Evolutionary conservation across 2,888 invertebrate species (phyloP).

Genomic region (Tinea semifulvella): DNA sequence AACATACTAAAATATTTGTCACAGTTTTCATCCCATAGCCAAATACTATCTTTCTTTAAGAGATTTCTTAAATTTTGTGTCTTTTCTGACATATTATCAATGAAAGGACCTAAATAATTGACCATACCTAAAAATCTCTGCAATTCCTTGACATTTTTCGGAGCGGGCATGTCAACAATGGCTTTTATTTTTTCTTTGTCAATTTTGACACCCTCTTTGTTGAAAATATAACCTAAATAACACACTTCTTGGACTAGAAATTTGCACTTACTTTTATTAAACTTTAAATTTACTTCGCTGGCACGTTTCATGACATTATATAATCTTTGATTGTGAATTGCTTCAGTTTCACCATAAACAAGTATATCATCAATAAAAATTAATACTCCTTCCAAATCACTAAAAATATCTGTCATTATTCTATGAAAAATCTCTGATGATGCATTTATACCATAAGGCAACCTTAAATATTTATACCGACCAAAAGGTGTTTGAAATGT

Average conservation of each 20-base stretch:
- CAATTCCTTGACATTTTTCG: constrained; percentile 18
- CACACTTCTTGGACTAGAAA: constrained; percentile 17
- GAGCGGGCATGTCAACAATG: constrained; percentile 19
- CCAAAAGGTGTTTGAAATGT: constrained; percentile 23
- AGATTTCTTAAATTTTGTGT: constrained; percentile 17
- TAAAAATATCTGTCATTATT: constrained; percentile 20
- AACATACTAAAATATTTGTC: constrained; percentile 19
- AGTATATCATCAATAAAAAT: constrained; percentile 21
- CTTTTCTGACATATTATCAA: constrained; percentile 18
- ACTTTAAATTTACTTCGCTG: constrained; percentile 18
- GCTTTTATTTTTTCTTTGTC: constrained; percentile 19
- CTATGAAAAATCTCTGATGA: constrained; percentile 21
- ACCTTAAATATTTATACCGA: constrained; percentile 18
- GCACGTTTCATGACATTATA: constrained; percentile 14
- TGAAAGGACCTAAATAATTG: constrained; percentile 20
- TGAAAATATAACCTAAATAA: constrained; percentile 21
- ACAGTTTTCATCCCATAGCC: constrained; percentile 24
- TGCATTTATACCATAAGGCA: constrained; percentile 21
- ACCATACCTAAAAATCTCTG: constrained; percentile 23
- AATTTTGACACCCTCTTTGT: constrained; percentile 16
- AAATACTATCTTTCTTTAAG: constrained; percentile 23
- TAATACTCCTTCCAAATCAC: constrained; percentile 18
- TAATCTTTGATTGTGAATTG: constrained; percentile 12
- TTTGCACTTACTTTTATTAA: constrained; percentile 20
- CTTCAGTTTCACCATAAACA: constrained; percentile 17